Conservation (phyloP, 2,888 invertebrate genomes). For the Cantharis rufa region DNA sequence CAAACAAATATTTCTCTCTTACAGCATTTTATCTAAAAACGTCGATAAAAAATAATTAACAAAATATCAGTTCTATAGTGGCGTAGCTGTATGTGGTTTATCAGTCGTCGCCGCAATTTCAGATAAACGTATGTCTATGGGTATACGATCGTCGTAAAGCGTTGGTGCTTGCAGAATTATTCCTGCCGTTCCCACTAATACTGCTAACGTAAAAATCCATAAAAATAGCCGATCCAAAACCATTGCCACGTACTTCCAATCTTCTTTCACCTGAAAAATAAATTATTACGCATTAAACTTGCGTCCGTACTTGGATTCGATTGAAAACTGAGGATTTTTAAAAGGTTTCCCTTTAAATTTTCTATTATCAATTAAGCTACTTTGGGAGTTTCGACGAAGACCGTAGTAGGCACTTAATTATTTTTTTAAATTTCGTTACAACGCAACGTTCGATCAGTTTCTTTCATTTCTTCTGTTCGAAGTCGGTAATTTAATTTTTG, state of each 20-base stretch:
- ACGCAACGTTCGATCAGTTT: background rate
- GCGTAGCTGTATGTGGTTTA: conserved; percentile 71
- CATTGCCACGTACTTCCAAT: conserved; percentile 99
- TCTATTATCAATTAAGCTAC: background rate
- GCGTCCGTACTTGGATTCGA: too few species aligned
- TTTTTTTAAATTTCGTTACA: background rate
- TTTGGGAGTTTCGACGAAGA: background rate
- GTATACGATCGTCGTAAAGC: conserved; percentile 87
- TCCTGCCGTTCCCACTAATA: conserved; percentile 90
- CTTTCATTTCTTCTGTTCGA: background rate
- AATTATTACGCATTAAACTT: background rate
- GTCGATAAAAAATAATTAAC: background rate
- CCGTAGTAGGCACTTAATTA: background rate
- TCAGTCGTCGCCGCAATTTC: conserved; percentile 89
- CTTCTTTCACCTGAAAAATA: conserved; percentile 81
- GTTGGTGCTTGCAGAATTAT: conserved; percentile 95
- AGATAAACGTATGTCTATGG: conserved; percentile 85
- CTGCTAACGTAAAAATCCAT: conserved; percentile 96
- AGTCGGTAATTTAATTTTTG: background rate
- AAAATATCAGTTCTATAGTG: conserved; percentile 37
- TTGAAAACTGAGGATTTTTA: too few species aligned
- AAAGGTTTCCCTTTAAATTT: too few species aligned
- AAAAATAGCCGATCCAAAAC: conserved; percentile 95
- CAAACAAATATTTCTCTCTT: background rate
- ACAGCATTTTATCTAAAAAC: background rate